Evolutionary conservation across 2,797 vertebrate genomes (phyloP).

Genomic region (Phalloptychus januarius): DNA sequence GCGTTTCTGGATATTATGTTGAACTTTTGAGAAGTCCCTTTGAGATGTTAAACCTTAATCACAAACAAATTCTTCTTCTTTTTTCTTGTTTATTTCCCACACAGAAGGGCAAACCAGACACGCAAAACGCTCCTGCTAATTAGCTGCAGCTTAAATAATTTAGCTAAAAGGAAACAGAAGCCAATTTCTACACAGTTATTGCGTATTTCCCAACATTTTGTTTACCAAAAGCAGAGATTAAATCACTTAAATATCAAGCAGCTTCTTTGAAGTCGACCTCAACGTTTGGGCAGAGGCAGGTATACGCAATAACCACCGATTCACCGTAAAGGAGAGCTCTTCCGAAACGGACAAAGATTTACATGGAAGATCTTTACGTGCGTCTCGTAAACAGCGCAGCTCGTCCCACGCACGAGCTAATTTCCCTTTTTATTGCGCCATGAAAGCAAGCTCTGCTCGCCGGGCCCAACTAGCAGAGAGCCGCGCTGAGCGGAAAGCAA

Average conservation of each 20-base stretch:
- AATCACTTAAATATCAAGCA: constrained; percentile 30
- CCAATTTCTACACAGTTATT: not conserved
- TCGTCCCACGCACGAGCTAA: constrained; percentile 34
- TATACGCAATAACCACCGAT: constrained; percentile 19
- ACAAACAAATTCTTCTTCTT: not conserved
- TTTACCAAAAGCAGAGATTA: constrained; percentile 17
- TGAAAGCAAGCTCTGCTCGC: constrained; percentile 44
- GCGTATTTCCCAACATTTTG: not conserved
- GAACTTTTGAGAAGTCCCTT: not conserved
- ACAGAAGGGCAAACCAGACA: not conserved
- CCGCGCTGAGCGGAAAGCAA: constrained; percentile 21
- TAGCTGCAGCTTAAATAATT: not conserved
- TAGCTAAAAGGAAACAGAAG: no score
- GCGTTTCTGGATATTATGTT: not conserved
- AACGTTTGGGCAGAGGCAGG: constrained; percentile 10
- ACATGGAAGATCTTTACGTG: constrained; percentile 59
- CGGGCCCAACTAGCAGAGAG: not conserved
- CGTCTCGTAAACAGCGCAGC: constrained; percentile 42
- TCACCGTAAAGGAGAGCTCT: constrained; percentile 19
- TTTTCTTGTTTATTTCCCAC: not conserved
- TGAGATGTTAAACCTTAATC: not conserved
- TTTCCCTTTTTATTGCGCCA: constrained; percentile 49
- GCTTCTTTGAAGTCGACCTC: constrained; percentile 34
- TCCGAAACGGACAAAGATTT: constrained; percentile 51
- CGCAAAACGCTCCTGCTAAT: not conserved